Conservation (phyloP, 2,888 invertebrate species). For the Corbicula japonica region DNA sequence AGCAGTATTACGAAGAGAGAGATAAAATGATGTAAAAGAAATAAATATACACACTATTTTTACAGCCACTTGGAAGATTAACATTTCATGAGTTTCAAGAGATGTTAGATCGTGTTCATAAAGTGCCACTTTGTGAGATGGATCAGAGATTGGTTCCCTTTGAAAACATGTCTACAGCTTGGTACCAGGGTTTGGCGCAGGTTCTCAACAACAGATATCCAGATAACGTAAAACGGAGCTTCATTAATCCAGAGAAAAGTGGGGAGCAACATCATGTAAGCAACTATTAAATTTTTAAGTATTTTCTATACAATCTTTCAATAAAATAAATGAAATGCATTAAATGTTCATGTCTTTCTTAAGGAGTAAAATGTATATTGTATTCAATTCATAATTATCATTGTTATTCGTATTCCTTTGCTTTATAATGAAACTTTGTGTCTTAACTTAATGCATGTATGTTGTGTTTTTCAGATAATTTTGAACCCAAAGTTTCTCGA, state of each 20-base stretch:
- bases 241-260: constrained; percentile 89
- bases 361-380: too few relatives aligned
- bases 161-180: constrained; percentile 89
- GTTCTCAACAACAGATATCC: constrained; percentile 89
- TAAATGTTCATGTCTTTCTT: too few relatives aligned
- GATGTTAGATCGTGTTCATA: constrained; percentile 88
- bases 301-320: too few relatives aligned
- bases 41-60: too few relatives aligned
- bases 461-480: constrained; percentile 86
- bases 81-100: constrained; percentile 90
- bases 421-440: neutral
- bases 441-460: constrained; percentile 5
- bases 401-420: too few relatives aligned
- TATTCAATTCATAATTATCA: too few relatives aligned
- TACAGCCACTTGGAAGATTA: constrained; percentile 83
- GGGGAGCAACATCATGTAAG: constrained; percentile 89
- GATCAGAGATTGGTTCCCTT: constrained; percentile 89
- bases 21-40: too few relatives aligned
- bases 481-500: constrained; percentile 90
- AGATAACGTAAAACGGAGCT: constrained; percentile 87
- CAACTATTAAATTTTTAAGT: neutral
- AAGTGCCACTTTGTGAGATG: constrained; percentile 89
- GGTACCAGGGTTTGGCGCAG: constrained; percentile 90
- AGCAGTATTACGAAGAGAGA: too few relatives aligned
- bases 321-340: too few relatives aligned